Conservation (phyloP, 2,888 invertebrate genomes). For the Xanthorhoe spadicearia region DNA sequence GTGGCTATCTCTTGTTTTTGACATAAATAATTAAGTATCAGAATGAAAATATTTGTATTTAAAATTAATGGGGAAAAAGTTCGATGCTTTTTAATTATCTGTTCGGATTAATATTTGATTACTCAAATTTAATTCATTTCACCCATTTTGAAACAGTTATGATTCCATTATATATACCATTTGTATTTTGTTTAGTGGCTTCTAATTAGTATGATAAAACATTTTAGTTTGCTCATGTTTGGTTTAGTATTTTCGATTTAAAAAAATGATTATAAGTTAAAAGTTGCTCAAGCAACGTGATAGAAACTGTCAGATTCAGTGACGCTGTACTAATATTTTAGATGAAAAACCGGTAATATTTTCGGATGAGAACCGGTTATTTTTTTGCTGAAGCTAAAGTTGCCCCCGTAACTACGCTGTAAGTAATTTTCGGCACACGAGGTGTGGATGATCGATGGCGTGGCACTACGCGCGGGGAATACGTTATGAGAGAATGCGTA, state of each 20-base stretch:
- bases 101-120: neutral
- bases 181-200: too few species aligned
- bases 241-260: neutral
- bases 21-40: neutral
- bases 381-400: constrained; percentile 26
- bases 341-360: constrained; percentile 15
- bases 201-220: too few species aligned
- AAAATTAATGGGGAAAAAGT: neutral
- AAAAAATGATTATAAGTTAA: neutral
- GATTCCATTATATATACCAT: too few species aligned
- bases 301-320: neutral
- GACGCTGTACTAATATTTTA: neutral
- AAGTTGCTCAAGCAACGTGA: neutral
- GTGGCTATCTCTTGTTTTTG: constrained; percentile 1
- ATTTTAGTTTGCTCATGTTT: neutral
- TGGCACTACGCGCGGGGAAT: constrained; percentile 52
- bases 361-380: constrained; percentile 5
- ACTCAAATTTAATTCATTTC: neutral
- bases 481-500: constrained; percentile 17
- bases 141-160: too few species aligned
- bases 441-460: constrained; percentile 77
- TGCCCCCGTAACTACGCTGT: constrained; percentile 41
- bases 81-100: neutral
- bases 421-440: constrained; percentile 76
- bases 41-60: neutral